Conservation (phyloP, 2,888 invertebrate species). For the Timandra comae region DNA sequence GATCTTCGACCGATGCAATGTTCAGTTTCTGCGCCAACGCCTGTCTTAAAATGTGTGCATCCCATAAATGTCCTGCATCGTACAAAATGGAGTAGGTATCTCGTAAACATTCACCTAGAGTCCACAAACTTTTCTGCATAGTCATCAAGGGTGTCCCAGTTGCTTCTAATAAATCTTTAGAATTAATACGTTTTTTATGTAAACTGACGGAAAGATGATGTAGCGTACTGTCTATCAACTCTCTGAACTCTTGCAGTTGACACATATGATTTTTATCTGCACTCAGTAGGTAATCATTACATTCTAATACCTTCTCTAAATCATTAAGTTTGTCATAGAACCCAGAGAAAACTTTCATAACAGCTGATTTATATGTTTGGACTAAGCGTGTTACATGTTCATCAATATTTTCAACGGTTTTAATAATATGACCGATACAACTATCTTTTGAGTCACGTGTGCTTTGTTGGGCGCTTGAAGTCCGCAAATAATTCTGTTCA, state of each 20-base stretch:
- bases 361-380: constrained; percentile 41
- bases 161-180: constrained; percentile 23
- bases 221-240: constrained; percentile 31
- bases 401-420: constrained; percentile 33
- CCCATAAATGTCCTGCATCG: constrained; percentile 55
- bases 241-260: constrained; percentile 25
- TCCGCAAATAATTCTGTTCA: constrained; percentile 17
- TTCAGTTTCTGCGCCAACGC: constrained; percentile 53
- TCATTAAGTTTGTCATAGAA: constrained; percentile 37
- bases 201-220: constrained; percentile 23
- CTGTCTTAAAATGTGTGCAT: constrained; percentile 51
- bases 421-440: constrained; percentile 20
- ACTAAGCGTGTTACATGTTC: constrained; percentile 35
- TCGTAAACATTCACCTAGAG: constrained; percentile 45
- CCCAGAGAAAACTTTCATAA: constrained; percentile 33
- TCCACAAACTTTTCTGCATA: constrained; percentile 44
- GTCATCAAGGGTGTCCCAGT: constrained; percentile 27
- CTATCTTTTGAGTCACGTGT: constrained; percentile 10
- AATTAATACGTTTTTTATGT: constrained; percentile 10
- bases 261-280: constrained; percentile 7
- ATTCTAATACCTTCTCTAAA: constrained; percentile 34
- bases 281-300: constrained; percentile 14
- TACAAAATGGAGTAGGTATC: constrained; percentile 46
- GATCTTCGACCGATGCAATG: constrained; percentile 56
- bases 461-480: constrained; percentile 20